Evolutionary conservation across 1,140 invertebrate genomes (phyloP), one percentile per base, ranked within the genome.

Genomic region (Tetragonula clypearis): DNA sequence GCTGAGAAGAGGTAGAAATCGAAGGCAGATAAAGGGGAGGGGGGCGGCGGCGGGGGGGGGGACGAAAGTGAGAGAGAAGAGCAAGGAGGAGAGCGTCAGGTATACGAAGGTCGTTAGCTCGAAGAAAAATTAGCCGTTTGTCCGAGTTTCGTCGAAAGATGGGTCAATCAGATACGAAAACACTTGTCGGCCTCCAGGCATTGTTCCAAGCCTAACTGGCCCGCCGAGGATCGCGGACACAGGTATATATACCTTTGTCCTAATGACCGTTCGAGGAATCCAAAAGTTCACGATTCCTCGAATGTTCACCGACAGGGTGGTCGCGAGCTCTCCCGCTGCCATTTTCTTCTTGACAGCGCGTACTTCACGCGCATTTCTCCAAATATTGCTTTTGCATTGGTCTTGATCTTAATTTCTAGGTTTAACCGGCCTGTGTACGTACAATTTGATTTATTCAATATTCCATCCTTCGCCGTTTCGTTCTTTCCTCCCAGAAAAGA

Each of bases 141-240:
- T 92, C 89, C 88, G 89, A 87, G 82, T 60, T 82, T n/a, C 58
- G 23, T 65, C 49, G 55, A 62, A 86, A 93, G 93, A 94, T 94
- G 93, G 93, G 93, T 93, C 92, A 93, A 94, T 93, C 92, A 92
- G 93, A 94, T 93, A 93, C 79, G 92, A 93, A 93, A 92, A 94
- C 92, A 93, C 90, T 93, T 93, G 92, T 93, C 91, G 88, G 88
- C 78, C 66, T 85, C 30, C 30, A 88, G 85, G 87, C 89, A 94
- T 93, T 92, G 92, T 93, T 86, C 90, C 90, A 89, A 91, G 85
- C 91, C 91, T 91, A 93, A 91, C 87, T 87, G 92, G 88, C 86
- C 89, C 85, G 87, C 81, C 86, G 87, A 84, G 91, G 91, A 89
- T 88, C 90, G 86, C 90, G 87, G 91, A 91, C 92, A 92, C 92